A percentile compares a stretch with the other conserved stretches of the same genome.
Conservation (phyloP, 2,888 invertebrate species). For the Drosophila testacea region DNA sequence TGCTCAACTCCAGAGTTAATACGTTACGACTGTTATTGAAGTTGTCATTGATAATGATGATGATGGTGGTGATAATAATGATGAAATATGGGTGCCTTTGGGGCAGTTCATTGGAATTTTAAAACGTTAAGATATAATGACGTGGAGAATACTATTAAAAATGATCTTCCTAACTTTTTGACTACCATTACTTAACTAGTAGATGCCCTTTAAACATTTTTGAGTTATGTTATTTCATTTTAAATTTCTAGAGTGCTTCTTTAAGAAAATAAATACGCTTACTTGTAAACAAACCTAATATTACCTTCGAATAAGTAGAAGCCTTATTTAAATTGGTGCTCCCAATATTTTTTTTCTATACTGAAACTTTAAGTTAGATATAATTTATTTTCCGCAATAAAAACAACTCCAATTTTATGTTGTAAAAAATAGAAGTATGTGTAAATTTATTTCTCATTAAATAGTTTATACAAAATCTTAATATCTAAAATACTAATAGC, state of each 20-base stretch:
- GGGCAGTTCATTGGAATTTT: conserved; percentile 3
- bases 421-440: conserved; percentile 7
- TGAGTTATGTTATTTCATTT: neutral
- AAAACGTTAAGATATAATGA: neutral
- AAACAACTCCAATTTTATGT: neutral
- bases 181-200: neutral
- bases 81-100: neutral
- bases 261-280: neutral
- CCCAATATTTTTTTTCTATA: too few relatives aligned
- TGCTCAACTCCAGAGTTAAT: conserved; percentile 15
- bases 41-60: neutral
- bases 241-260: too few relatives aligned
- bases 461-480: conserved; percentile 26
- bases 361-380: too few relatives aligned
- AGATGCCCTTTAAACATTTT: neutral
- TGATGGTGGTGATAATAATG: conserved; percentile 3
- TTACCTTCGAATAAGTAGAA: too few relatives aligned
- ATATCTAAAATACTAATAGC: conserved; percentile 9
- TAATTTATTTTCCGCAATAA: too few relatives aligned
- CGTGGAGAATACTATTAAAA: neutral
- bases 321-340: too few relatives aligned
- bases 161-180: neutral
- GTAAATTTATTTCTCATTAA: conserved; percentile 10
- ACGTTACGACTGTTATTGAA: conserved; percentile 23
- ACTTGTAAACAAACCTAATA: too few relatives aligned